Conservation (phyloP, 2,113 vertebrate genomes). For the Halichoerus grypus region DNA sequence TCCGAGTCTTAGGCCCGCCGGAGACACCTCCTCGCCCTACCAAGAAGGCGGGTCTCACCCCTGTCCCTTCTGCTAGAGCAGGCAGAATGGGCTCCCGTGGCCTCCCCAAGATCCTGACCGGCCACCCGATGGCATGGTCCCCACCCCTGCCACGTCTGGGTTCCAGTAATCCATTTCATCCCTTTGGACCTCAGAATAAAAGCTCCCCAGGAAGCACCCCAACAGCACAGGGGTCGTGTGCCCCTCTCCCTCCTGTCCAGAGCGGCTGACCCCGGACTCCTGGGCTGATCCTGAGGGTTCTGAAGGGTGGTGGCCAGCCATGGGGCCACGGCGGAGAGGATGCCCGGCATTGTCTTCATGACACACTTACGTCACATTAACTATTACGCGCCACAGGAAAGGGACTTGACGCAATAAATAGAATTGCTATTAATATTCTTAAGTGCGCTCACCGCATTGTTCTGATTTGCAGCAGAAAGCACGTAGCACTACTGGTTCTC, state of each 20-base stretch:
- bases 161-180: too few species aligned
- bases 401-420: fast-evolving
- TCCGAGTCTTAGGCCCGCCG: fast-evolving
- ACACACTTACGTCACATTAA: fast-evolving
- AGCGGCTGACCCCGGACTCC: fast-evolving
- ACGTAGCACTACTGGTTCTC: fast-evolving
- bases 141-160: neutral
- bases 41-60: fast-evolving
- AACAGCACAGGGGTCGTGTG: neutral
- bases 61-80: neutral
- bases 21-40: neutral
- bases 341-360: fast-evolving
- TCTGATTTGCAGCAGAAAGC: fast-evolving
- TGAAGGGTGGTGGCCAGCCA: fast-evolving
- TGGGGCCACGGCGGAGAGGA: fast-evolving
- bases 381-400: fast-evolving
- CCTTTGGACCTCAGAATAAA: neutral
- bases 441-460: fast-evolving
- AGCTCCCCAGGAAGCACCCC: neutral
- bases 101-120: neutral
- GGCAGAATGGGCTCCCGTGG: neutral
- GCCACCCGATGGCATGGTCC: fast-evolving
- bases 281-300: neutral
- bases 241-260: neutral
- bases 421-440: fast-evolving